Conservation (phyloP, 2,888 invertebrate species). For the Pyrrhia umbra region DNA sequence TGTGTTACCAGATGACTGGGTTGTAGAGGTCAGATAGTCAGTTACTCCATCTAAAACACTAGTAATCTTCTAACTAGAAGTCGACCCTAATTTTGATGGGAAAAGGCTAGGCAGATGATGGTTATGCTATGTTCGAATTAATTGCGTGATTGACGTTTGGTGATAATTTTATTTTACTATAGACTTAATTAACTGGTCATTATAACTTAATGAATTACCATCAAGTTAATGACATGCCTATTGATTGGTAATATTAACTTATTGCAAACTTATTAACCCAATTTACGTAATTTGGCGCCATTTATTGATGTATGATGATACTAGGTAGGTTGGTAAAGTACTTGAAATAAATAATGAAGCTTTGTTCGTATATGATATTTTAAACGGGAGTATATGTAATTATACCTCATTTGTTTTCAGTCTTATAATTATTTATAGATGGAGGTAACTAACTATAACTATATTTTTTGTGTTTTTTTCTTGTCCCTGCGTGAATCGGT, state of each 20-base stretch:
- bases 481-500: too few relatives aligned
- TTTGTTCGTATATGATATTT: neutral
- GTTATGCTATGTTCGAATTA: neutral
- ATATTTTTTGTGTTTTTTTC: too few relatives aligned
- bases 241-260: neutral
- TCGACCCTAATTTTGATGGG: neutral
- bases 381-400: too few relatives aligned
- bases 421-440: too few relatives aligned
- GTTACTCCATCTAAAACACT: too few relatives aligned
- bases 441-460: too few relatives aligned
- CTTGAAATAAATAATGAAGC: slow-evolving; percentile 2
- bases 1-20: neutral
- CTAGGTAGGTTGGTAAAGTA: neutral
- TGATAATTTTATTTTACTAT: neutral
- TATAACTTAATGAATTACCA: neutral
- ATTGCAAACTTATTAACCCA: slow-evolving; percentile 5
- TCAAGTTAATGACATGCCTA: neutral
- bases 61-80: neutral
- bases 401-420: too few relatives aligned
- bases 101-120: neutral
- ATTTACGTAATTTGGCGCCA: slow-evolving; percentile 2
- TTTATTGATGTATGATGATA: neutral
- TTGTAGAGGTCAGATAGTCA: neutral
- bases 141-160: neutral
- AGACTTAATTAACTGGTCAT: neutral